These are phyloP conservation scores for Gobius niger DNA, from an alignment of 2,113 vertebrate genomes.

Conservation along the genomic window DNA sequence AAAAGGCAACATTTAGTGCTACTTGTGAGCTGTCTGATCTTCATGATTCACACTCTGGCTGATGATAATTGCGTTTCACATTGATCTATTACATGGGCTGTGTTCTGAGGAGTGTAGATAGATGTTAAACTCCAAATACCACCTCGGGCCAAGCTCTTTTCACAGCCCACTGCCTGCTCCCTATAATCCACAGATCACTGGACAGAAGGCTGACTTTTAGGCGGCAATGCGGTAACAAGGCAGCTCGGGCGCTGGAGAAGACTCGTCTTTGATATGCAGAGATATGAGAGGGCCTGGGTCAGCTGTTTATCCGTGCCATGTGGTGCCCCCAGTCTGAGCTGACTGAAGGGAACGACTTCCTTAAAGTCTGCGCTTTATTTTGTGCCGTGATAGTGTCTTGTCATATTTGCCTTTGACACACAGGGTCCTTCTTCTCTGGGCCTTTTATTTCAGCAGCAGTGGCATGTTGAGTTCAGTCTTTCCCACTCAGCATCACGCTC, in stretches of 20 bases:
- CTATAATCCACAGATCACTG: constrained; percentile 4
- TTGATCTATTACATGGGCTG: background rate
- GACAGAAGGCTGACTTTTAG: background rate
- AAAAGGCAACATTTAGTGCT: background rate
- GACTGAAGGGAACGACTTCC: too few relatives aligned
- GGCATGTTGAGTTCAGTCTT: background rate
- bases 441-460: constrained; percentile 15
- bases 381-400: too few relatives aligned
- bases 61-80: background rate
- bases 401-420: background rate
- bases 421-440: background rate
- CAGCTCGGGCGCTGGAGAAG: background rate
- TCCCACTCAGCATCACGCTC: constrained; percentile 25
- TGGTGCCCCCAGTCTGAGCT: too few relatives aligned
- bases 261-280: background rate
- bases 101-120: background rate
- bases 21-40: background rate
- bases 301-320: too few relatives aligned
- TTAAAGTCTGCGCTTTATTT: too few relatives aligned
- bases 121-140: background rate
- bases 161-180: background rate
- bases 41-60: background rate
- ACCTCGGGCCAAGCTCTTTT: background rate
- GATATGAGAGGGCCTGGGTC: background rate
- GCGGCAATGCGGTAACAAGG: background rate